These are phyloP conservation scores for Taenioides sp. DNA, from an alignment of 2,797 vertebrate species.

Conservation along the genomic window DNA sequence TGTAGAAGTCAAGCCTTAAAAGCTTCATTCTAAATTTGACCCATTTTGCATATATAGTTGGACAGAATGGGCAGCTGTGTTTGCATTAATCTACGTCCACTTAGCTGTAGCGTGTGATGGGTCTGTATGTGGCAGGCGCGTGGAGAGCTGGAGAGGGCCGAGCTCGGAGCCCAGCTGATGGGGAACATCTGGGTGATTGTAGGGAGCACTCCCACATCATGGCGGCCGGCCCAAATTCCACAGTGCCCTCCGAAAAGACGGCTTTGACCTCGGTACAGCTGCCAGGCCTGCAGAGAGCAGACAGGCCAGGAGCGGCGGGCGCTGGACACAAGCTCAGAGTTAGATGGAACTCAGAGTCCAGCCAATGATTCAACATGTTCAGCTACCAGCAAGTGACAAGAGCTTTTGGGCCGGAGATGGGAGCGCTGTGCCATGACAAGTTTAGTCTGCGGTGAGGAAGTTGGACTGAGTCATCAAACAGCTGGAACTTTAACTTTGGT, in stretches of 20 bases:
- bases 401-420: slow-evolving; percentile 37
- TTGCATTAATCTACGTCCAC: slow-evolving; percentile 48
- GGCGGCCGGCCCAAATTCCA: slow-evolving; percentile 77
- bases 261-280: slow-evolving; percentile 80
- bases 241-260: slow-evolving; percentile 82
- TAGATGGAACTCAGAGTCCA: slow-evolving; percentile 71
- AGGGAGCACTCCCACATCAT: slow-evolving; percentile 77
- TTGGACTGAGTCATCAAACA: background rate
- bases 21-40: background rate
- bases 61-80: slow-evolving; percentile 40
- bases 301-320: slow-evolving; percentile 70
- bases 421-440: slow-evolving; percentile 34
- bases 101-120: slow-evolving; percentile 40
- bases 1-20: too few species aligned
- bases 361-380: slow-evolving; percentile 61
- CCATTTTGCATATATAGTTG: background rate
- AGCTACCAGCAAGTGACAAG: slow-evolving; percentile 43
- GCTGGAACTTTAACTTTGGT: slow-evolving; percentile 27
- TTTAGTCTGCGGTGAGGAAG: slow-evolving; percentile 9
- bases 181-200: slow-evolving; percentile 82
- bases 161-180: slow-evolving; percentile 76
- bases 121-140: slow-evolving; percentile 37
- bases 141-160: slow-evolving; percentile 46
- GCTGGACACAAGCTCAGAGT: slow-evolving; percentile 68
- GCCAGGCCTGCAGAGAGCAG: slow-evolving; percentile 69